These are phyloP conservation scores for Tethya wilhelma DNA, from an alignment of 37 sponge, comb jelly and placozoan genomes.

Conservation along the genomic window DNA sequence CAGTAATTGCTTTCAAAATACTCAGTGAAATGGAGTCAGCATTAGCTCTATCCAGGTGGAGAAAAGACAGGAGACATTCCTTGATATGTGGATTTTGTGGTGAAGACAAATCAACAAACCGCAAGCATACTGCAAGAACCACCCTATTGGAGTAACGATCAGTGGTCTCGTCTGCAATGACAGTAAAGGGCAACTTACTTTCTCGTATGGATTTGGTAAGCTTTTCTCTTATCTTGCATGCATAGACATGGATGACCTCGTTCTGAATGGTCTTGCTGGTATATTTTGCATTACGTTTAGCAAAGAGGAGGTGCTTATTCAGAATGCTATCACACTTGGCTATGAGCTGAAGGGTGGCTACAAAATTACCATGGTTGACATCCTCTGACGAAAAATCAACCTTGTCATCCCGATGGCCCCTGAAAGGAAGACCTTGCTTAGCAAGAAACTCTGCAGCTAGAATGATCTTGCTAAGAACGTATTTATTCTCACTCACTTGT, in stretches of 20 bases:
- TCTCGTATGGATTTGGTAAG: not conserved
- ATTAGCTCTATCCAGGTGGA: slow-evolving; percentile 61
- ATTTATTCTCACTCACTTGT: slow-evolving; percentile 37
- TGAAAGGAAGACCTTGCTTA: slow-evolving; percentile 52
- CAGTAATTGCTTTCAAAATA: slow-evolving; percentile 2
- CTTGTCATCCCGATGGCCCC: slow-evolving; percentile 58
- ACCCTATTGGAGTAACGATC: slow-evolving; percentile 36
- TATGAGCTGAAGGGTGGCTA: slow-evolving; percentile 40
- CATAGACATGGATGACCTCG: slow-evolving; percentile 42
- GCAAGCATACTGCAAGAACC: slow-evolving; percentile 50
- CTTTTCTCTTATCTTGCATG: slow-evolving; percentile 36
- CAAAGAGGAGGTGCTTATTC: slow-evolving; percentile 33
- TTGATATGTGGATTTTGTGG: slow-evolving; percentile 52
- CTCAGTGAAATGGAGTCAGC: slow-evolving; percentile 38
- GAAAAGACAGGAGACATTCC: slow-evolving; percentile 42
- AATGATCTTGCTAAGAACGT: slow-evolving; percentile 40
- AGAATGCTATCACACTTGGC: slow-evolving; percentile 29
- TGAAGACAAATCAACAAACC: slow-evolving; percentile 55
- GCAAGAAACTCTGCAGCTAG: slow-evolving; percentile 54
- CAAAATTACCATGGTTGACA: slow-evolving; percentile 41
- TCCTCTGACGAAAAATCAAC: slow-evolving; percentile 29
- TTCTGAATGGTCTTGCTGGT: slow-evolving; percentile 63
- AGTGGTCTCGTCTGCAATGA: slow-evolving; percentile 58
- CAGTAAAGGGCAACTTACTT: slow-evolving; percentile 37
- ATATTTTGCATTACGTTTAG: slow-evolving; percentile 42